phyloP scores from a whole-genome alignment of 1,140 invertebrate species.

The Diorhabda elongata region DNA sequence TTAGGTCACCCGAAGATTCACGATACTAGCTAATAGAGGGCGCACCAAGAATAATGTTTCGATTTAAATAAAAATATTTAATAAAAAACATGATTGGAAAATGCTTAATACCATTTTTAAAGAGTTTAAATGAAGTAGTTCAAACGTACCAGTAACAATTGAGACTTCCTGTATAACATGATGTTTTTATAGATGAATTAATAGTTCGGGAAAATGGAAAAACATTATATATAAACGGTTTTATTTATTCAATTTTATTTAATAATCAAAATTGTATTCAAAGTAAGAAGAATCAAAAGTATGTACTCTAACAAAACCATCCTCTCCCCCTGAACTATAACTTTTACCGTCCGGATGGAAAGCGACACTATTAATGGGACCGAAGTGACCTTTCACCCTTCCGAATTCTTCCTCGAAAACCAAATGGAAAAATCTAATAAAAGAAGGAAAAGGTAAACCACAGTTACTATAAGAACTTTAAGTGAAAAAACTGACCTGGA shows the following conservation, averaged over 20 bases:
- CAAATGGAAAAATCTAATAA: conserved; percentile 84
- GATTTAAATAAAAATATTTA: too few relatives aligned
- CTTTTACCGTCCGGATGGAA: conserved; percentile 98
- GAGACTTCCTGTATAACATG: too few relatives aligned
- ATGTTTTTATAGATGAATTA: too few relatives aligned
- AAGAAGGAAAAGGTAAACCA: not conserved
- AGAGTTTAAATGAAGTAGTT: too few relatives aligned
- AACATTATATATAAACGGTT: not conserved
- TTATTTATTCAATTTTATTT: conserved; percentile 15
- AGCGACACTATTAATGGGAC: conserved; percentile 96
- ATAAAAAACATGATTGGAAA: too few relatives aligned
- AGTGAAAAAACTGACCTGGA: conserved; percentile 52
- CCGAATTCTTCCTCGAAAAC: conserved; percentile 99
- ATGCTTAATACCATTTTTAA: too few relatives aligned
- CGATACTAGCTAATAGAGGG: too few relatives aligned
- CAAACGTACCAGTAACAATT: too few relatives aligned
- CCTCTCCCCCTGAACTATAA: conserved; percentile 96
- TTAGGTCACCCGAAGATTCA: too few relatives aligned
- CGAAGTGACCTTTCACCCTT: conserved; percentile 97
- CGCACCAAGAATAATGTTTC: too few relatives aligned
- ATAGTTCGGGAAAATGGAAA: not conserved
- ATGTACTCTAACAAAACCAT: conserved; percentile 96
- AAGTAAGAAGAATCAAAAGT: conserved; percentile 95
- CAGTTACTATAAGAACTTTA: not conserved
- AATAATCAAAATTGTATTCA: conserved; percentile 93